Evolutionary conservation across 2,113 vertebrate genomes (phyloP).

Genomic region (Herpailurus yagouaroundi): DNA sequence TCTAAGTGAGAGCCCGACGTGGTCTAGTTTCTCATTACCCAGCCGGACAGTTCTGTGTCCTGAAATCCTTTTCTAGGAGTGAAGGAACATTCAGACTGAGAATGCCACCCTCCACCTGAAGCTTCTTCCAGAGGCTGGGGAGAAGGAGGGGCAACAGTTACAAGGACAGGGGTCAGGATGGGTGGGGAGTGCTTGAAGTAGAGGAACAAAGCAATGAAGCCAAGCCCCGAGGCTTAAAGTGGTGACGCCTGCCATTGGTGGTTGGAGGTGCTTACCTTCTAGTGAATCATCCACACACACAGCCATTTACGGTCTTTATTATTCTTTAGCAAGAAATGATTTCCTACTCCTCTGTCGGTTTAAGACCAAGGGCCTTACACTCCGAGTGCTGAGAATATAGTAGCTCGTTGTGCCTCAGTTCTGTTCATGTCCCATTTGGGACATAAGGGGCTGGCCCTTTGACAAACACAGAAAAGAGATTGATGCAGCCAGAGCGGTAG

Average conservation of each 20-base stretch:
- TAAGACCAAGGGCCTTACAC: slow-evolving; percentile 50
- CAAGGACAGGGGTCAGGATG: background rate
- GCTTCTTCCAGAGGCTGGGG: background rate
- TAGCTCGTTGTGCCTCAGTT: slow-evolving; percentile 55
- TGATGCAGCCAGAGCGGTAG: slow-evolving; percentile 25
- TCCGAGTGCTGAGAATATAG: slow-evolving; percentile 48
- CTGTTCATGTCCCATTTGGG: slow-evolving; percentile 60
- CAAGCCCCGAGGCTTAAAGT: background rate
- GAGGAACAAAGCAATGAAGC: background rate
- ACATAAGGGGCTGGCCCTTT: slow-evolving; percentile 12
- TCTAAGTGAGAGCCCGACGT: background rate
- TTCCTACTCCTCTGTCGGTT: slow-evolving; percentile 57
- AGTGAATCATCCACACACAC: background rate
- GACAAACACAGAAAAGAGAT: slow-evolving; percentile 60
- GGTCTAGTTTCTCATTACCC: background rate
- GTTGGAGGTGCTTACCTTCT: background rate
- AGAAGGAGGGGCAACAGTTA: background rate
- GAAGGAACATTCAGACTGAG: background rate
- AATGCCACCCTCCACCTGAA: rapidly evolving
- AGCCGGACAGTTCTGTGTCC: background rate
- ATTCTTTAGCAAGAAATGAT: slow-evolving; percentile 62
- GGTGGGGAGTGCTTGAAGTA: background rate
- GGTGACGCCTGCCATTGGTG: background rate
- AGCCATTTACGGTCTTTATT: slow-evolving; percentile 45
- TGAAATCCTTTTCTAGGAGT: background rate